Conservation (phyloP, 2,888 invertebrate genomes). For the Halictus quadricinctus region DNA sequence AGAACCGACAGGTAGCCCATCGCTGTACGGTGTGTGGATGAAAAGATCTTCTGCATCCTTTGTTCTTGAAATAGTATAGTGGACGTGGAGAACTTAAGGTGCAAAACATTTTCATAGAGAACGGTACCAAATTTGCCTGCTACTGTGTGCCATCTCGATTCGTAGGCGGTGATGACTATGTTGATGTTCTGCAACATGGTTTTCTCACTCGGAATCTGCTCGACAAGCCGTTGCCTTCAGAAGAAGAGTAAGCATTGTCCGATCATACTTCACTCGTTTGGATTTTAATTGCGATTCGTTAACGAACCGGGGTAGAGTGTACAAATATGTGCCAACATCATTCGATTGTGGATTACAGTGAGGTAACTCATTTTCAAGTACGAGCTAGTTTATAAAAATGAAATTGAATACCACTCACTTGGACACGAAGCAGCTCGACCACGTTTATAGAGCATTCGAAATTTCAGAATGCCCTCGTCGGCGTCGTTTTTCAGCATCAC, state of each 20-base stretch:
- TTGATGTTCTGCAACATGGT: no score
- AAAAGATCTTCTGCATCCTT: background rate
- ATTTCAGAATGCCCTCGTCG: constrained; percentile 11
- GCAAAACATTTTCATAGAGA: constrained; percentile 70
- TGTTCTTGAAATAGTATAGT: background rate
- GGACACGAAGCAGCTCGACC: constrained; percentile 63
- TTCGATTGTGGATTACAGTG: no score
- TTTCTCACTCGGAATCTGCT: background rate
- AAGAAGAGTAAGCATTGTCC: no score
- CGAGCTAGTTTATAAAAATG: background rate
- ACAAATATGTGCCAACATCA: no score
- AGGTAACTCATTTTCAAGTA: no score
- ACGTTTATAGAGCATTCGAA: constrained; percentile 63
- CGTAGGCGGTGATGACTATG: no score
- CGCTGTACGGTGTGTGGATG: constrained; percentile 50
- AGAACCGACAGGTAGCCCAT: constrained; percentile 66
- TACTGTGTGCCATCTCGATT: no score
- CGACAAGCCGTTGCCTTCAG: background rate
- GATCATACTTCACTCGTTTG: no score
- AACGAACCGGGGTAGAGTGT: no score
- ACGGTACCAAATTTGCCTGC: constrained; percentile 70
- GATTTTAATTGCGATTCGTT: no score
- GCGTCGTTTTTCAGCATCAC: constrained; percentile 8
- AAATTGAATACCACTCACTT: constrained; percentile 26
- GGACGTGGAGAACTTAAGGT: constrained; percentile 52